Conservation (phyloP, 2,113 vertebrate genomes). For the Paracanthobrama guichenoti region DNA sequence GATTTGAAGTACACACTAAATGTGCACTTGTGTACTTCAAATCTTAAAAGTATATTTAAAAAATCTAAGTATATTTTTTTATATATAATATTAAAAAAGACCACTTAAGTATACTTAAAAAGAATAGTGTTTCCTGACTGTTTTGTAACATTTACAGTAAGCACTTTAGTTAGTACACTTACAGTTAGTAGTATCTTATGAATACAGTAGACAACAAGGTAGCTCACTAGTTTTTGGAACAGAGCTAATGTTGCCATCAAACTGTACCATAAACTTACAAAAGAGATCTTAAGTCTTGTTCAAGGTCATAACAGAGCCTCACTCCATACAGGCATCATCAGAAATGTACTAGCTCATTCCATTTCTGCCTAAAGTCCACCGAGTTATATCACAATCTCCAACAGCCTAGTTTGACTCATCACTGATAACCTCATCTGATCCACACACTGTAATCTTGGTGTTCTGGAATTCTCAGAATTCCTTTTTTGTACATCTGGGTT, state of each 20-base stretch:
- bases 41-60: too few relatives aligned
- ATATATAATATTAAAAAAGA: too few relatives aligned
- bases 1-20: too few relatives aligned
- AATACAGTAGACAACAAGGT: background rate
- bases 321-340: background rate
- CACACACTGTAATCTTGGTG: constrained; percentile 40
- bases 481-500: constrained; percentile 43
- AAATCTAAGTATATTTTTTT: too few relatives aligned
- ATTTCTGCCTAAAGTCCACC: background rate
- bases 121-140: too few relatives aligned
- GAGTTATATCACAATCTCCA: constrained; percentile 11
- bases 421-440: constrained; percentile 28
- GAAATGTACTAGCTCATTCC: background rate
- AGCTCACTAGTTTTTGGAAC: background rate
- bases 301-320: background rate
- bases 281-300: background rate
- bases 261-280: background rate
- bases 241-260: background rate
- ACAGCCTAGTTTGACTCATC: constrained; percentile 6
- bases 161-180: too few relatives aligned
- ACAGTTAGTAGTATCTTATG: background rate
- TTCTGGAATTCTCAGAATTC: constrained; percentile 41
- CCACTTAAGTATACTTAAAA: too few relatives aligned
- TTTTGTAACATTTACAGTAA: too few relatives aligned
- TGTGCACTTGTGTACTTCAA: too few relatives aligned